Base-by-base conservation (phyloP, 2,113 vertebrate genomes). In the Callaeas wilsoni region DNA sequence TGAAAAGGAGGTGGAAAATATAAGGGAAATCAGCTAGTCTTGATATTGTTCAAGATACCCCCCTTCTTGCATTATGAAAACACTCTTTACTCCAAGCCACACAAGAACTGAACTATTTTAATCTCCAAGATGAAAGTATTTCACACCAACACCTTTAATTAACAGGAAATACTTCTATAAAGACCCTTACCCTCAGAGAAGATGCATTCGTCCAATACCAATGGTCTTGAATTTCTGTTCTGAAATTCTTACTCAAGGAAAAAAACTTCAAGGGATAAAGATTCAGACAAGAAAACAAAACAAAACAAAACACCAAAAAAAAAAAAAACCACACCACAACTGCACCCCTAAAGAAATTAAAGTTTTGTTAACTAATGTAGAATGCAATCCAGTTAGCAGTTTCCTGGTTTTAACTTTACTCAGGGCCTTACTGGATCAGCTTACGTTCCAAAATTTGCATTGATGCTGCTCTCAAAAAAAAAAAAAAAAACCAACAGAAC, bases 181-280 rank as follows among this genome's bases (percentile, higher is more conserved):
- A 23, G 10, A 33, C 11, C 7, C 15, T 69, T 32, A 37, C 0
- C 0, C 12, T 81, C 26, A 46, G 0, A 47, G 37, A 12, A 64
- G 23, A 35, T 52, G 35, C 17, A 84, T 25, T 35, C n/a, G n/a
- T n/a, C n/a, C 37, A 70, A 23, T 32, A 56, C 5, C 27, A 64
- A 3, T 6, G 5, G 6, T 79, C 53, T 70, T 41, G 44, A 87
- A 81, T 63, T 52, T 33, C 12, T 2, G 0, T 7, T 10, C 39
- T 12, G 8, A 75, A 91, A 76, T 49, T 12, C 32, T 59, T 76
- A 79, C 5, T 55, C 17, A 67, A 79, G 11, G 5, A 12, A 68
- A 55, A 82, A 83, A n/a, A 10, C 4, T 7, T 52, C 1, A 10
- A 35, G 25, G 7, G 9, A 25, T 33, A 42, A 82, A 49, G 22